Evolutionary conservation across 2,797 vertebrate genomes (phyloP), one percentile per base, ranked within the genome.

Genomic region (Euthynnus affinis): DNA sequence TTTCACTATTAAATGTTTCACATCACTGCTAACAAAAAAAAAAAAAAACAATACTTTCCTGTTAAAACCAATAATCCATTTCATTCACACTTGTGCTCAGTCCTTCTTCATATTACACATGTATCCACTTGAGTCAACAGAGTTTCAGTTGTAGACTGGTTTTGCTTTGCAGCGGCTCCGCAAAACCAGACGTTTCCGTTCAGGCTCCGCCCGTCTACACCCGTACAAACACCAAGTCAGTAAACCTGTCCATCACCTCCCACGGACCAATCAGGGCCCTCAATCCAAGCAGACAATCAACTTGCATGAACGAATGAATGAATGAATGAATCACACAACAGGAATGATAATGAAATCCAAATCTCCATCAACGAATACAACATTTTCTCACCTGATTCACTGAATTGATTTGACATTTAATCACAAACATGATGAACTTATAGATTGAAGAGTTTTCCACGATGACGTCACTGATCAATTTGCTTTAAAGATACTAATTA

Each of bases 191-290:
- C 18, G 52, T 80, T 86, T 76, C 78, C 94, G 93, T 74, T 55
- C 83, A 72, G 90, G 75, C 64, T 70, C 93, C 23, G 88, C 92
- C 83, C 88, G 90, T 64, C 86, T 6, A 1, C 81, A 89, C 58
- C 86, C 76, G 1, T 92, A 87, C 74, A 86, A 88, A 76, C 90
- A 94, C 48, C 92, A 96, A 93, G 87, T 95, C 94, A 95, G 91
- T 96, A 78, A 78, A 71, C 53, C 69, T 13, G 63, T 46, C 61
- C 32, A 1, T 25, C 68, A 49, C 46, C 46, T 49, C 46, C 46
- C 18, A 18, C 46, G 23, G 55, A 70, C 63, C 69, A 75, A 76
- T 83, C 84, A 34, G 51, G 0, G 48, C 37, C 74, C 32, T 23
- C 3, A 71, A 79, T 81, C 72, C 25, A 14, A 71, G 40, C 74